Evolutionary conservation across 1,140 invertebrate genomes (phyloP).

Genomic region (Achatina immaculata): DNA sequence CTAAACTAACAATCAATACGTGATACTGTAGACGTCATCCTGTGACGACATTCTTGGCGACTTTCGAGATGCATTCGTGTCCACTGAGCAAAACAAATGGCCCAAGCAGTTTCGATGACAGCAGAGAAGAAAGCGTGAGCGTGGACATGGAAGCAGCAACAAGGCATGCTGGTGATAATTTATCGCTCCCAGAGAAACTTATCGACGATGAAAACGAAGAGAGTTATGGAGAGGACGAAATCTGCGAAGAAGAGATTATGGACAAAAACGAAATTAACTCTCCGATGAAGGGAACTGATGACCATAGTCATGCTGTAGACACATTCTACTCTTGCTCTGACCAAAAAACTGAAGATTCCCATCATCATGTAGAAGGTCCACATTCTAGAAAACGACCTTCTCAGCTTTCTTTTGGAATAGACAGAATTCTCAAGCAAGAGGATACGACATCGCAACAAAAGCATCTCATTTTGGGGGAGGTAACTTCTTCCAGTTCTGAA

Average conservation of each 20-base stretch:
- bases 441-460: neutral
- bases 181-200: neutral
- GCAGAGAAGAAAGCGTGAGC: neutral
- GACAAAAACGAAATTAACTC: neutral
- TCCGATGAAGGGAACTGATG: neutral
- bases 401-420: slow-evolving; percentile 10
- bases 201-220: neutral
- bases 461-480: neutral
- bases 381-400: neutral
- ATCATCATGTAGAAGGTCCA: neutral
- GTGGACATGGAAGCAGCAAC: neutral
- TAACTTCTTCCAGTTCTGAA: neutral
- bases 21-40: too few relatives aligned
- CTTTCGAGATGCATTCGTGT: neutral
- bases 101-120: neutral
- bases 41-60: too few relatives aligned
- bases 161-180: neutral
- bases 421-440: neutral
- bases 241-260: neutral
- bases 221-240: neutral
- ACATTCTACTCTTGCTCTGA: neutral
- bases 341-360: neutral
- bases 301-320: neutral
- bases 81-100: neutral
- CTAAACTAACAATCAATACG: too few relatives aligned